These are phyloP conservation scores for Amblyopsis hoosieri DNA, from an alignment of 2,797 vertebrate species.

Conservation along the genomic window DNA sequence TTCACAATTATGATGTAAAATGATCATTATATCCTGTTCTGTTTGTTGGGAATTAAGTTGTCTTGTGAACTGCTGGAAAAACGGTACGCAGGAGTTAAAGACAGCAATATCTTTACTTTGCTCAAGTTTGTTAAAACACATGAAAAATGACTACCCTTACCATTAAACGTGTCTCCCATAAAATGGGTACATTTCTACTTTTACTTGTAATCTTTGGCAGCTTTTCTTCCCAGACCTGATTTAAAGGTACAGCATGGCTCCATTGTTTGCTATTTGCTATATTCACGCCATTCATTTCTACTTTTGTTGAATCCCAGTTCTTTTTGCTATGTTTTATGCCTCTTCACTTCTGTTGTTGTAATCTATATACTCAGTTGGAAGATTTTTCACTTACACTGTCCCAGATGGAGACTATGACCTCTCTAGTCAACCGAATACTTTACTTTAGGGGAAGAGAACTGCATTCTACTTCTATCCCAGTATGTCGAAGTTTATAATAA, in stretches of 20 bases:
- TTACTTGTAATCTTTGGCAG: too few species aligned
- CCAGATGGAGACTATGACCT: constrained; percentile 30
- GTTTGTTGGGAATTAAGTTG: too few species aligned
- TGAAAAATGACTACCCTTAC: too few species aligned
- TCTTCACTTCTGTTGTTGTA: neutral
- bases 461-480: constrained; percentile 4
- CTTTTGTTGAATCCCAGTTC: constrained; percentile 6
- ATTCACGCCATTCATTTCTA: constrained; percentile 2
- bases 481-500: neutral
- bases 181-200: too few species aligned
- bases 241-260: neutral
- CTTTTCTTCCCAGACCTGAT: neutral
- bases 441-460: constrained; percentile 24
- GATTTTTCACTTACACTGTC: constrained; percentile 15
- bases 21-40: too few species aligned
- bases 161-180: too few species aligned
- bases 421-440: constrained; percentile 23
- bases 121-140: too few species aligned
- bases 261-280: neutral
- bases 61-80: too few species aligned
- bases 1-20: too few species aligned
- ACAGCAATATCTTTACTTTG: too few species aligned
- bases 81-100: too few species aligned
- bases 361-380: constrained; percentile 20
- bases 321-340: neutral